These are phyloP conservation scores for Drosophila austrosaltans DNA, from an alignment of 2,888 invertebrate genomes.

Conservation along the genomic window DNA sequence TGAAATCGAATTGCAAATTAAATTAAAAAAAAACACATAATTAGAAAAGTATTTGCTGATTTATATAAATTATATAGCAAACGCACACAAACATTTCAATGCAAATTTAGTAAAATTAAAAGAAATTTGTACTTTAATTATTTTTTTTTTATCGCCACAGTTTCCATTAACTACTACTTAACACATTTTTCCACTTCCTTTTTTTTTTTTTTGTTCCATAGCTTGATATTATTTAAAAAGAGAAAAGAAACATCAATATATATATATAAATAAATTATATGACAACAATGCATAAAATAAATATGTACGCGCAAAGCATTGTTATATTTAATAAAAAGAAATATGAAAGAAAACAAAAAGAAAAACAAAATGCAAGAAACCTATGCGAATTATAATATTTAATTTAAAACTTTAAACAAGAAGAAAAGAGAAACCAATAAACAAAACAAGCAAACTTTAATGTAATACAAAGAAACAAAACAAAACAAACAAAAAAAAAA, in stretches of 20 bases:
- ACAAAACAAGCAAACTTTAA: constrained; percentile 35
- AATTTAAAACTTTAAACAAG: constrained; percentile 60
- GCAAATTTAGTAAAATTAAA: constrained; percentile 47
- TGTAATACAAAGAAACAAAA: constrained; percentile 52
- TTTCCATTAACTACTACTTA: constrained; percentile 17
- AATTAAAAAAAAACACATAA: constrained; percentile 27
- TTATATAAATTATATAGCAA: constrained; percentile 41
- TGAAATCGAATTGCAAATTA: constrained; percentile 43
- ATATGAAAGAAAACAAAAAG: constrained; percentile 15
- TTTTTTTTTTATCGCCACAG: constrained; percentile 28
- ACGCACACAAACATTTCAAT: constrained; percentile 17
- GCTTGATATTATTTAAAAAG: constrained; percentile 36
- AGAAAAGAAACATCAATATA: constrained; percentile 16
- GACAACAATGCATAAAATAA: constrained; percentile 51
- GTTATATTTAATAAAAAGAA: constrained; percentile 65
- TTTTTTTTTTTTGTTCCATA: constrained; percentile 32
- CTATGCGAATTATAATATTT: constrained; percentile 66
- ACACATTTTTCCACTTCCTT: constrained; percentile 9
- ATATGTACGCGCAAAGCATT: constrained; percentile 56
- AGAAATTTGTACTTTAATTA: constrained; percentile 13
- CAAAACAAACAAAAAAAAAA: constrained; percentile 22
- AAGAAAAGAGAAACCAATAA: not conserved
- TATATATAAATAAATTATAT: constrained; percentile 34
- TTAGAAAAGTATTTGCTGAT: constrained; percentile 44
- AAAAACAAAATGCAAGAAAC: constrained; percentile 33